A percentile compares a stretch with the other conserved stretches of the same genome.
phyloP scores from a whole-genome alignment of 30 jellyfish, hydroid and myxozoan genomes.

The Hydra vulgaris region DNA sequence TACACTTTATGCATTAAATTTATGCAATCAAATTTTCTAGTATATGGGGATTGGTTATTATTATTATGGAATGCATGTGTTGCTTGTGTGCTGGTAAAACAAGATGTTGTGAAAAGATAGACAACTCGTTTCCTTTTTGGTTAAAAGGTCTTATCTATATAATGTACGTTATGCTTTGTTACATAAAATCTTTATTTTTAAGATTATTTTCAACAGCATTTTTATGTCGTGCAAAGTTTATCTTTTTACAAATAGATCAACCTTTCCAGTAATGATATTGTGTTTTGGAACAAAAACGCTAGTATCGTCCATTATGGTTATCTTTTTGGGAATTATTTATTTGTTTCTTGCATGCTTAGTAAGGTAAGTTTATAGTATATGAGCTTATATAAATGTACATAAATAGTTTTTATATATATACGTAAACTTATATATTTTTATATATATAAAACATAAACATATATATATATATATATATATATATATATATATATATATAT shows the following conservation, averaged over 20 bases:
- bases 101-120: slow-evolving; percentile 41
- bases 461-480: no score
- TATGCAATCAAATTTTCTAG: slow-evolving; percentile 28
- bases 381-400: no score
- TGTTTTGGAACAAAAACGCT: slow-evolving; percentile 30
- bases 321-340: slow-evolving; percentile 18
- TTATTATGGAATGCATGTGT: slow-evolving; percentile 67
- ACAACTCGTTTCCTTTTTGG: slow-evolving; percentile 63
- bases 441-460: background rate
- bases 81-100: slow-evolving; percentile 36
- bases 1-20: no score
- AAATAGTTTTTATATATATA: background rate
- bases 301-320: slow-evolving; percentile 22
- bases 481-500: no score
- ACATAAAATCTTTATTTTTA: background rate
- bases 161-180: slow-evolving; percentile 26
- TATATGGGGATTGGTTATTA: slow-evolving; percentile 49
- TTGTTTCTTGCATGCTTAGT: slow-evolving; percentile 22
- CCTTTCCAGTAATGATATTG: background rate
- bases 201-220: background rate
- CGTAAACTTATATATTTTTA: background rate
- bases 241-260: background rate
- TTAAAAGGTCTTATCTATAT: slow-evolving; percentile 55
- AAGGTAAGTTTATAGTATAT: slow-evolving; percentile 5
- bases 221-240: background rate